Percentiles rank a stretch among this genome's conserved stretches.
Evolutionary conservation across 2,113 vertebrate species (phyloP).

Genomic region (Myanophis thanlyinensis): DNA sequence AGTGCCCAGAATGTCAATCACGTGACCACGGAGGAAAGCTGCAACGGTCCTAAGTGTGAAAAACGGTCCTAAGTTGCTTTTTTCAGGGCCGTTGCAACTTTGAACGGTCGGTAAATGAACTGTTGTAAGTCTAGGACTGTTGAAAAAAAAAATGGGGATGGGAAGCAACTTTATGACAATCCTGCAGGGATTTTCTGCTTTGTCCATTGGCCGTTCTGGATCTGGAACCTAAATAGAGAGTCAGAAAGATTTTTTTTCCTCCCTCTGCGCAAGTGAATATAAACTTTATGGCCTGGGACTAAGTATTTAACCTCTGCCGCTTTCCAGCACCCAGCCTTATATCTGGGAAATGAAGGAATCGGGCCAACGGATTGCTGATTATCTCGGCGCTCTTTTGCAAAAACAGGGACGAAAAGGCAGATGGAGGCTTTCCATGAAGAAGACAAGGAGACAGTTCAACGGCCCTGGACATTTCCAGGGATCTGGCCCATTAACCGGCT

Average conservation of each 20-base stretch:
- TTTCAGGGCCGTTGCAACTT: too few relatives aligned
- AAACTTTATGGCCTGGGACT: conserved; percentile 26
- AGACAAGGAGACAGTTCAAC: neutral
- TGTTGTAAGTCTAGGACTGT: too few relatives aligned
- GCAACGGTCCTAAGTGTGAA: too few relatives aligned
- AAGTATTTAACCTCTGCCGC: conserved; percentile 24
- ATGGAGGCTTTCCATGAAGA: conserved; percentile 7
- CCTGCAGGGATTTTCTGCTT: neutral
- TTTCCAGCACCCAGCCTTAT: neutral
- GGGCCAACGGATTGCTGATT: conserved; percentile 26
- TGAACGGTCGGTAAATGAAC: too few relatives aligned
- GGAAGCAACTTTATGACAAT: too few relatives aligned
- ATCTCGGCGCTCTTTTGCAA: conserved; percentile 11
- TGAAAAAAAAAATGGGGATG: too few relatives aligned
- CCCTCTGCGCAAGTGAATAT: neutral
- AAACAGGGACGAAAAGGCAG: conserved; percentile 9
- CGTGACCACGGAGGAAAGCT: too few relatives aligned
- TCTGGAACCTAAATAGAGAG: neutral
- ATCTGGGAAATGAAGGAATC: conserved; percentile 50
- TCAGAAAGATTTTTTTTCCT: neutral
- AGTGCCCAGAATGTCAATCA: too few relatives aligned
- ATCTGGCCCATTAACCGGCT: neutral
- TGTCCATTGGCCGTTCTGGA: neutral
- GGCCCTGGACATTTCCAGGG: neutral
- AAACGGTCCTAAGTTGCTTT: too few relatives aligned